Percentiles rank a stretch among this genome's conserved stretches.
phyloP scores from a whole-genome alignment of 1,140 invertebrate genomes.

The Brachystomella parvula region DNA sequence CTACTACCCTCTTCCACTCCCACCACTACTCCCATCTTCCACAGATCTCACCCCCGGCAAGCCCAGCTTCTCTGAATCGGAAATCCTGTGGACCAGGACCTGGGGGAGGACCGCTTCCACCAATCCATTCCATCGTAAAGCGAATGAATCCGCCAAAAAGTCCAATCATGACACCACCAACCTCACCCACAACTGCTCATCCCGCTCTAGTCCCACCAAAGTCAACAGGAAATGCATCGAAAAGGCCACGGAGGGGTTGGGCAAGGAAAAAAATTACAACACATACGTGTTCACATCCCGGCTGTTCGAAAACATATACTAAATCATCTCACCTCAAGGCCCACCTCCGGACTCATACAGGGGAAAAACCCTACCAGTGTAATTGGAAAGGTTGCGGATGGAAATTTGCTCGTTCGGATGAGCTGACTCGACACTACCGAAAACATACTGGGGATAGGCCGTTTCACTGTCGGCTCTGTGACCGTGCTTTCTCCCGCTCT shows the following conservation, averaged over 20 bases:
- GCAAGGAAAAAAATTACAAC: slow-evolving; percentile 50
- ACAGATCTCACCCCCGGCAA: slow-evolving; percentile 1
- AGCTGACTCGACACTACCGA: slow-evolving; percentile 54
- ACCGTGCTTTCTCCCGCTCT: slow-evolving; percentile 54
- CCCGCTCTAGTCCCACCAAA: slow-evolving; percentile 37
- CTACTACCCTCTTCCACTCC: background rate
- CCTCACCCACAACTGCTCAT: slow-evolving; percentile 26
- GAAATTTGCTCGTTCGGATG: slow-evolving; percentile 62
- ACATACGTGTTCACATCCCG: slow-evolving; percentile 54
- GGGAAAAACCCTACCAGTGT: slow-evolving; percentile 62
- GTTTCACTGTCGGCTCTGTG: slow-evolving; percentile 52
- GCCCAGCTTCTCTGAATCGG: background rate
- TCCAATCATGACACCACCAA: slow-evolving; percentile 27
- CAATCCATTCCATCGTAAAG: background rate
- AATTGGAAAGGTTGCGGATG: slow-evolving; percentile 61
- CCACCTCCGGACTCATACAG: slow-evolving; percentile 59
- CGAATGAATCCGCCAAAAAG: background rate
- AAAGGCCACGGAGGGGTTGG: slow-evolving; percentile 46
- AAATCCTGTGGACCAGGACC: slow-evolving; percentile 1
- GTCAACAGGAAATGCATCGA: slow-evolving; percentile 24
- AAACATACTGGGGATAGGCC: slow-evolving; percentile 54
- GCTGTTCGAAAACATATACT: slow-evolving; percentile 58
- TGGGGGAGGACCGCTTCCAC: background rate
- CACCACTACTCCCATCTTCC: background rate
- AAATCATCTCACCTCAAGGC: slow-evolving; percentile 65